Base-by-base conservation (phyloP, 2,797 vertebrate genomes). In the Kryptopterus vitreolus region DNA sequence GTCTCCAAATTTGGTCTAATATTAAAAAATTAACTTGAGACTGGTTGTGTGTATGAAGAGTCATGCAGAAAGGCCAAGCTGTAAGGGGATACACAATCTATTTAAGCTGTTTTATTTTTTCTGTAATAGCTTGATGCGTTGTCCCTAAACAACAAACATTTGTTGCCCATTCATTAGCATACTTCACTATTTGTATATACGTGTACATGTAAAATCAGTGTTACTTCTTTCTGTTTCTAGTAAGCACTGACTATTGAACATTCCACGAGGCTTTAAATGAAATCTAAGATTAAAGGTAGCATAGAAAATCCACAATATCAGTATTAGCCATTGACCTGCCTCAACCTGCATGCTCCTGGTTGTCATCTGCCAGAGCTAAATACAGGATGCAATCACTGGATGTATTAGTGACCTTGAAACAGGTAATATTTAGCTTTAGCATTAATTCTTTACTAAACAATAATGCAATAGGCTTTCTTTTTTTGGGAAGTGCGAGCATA, bases 391-490 rank as follows among this genome's bases (percentile, higher is more conserved):
- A 57, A 59, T 63, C 53, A 48, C 53, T 29, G 31, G 57, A 76
- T 48, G 75, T 78, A 48, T 78, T 63, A 78, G 76, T 76, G 70
- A 84, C 50, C 12, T 57, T 81, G 63, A 70, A 81, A 81, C n/a
- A 35, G 79, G 55, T 78, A 79, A 81, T 79, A 81, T 78, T 83
- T 81, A 81, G 79, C 70, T 75, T 75, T 78, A 55, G 65, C 26
- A 9, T 24, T 76, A 81, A 76, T 81, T 72, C 52, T 79, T 50
- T 71, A 63, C 48, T 81, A 84, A 81, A 81, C 76, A 76, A 7
- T 57, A 35, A 63, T 15, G 29, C 69, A 46, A 80, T 52, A 33
- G 66, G n/a, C 33, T 38, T 80, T 57, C n/a, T n/a, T 43, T 43
- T 43, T 46, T 53, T 53, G 6, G 73, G 15, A 18, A 38, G 43